A percentile compares a stretch with the other conserved stretches of the same genome.
Conservation (phyloP, 2,888 invertebrate genomes). For the Drosophila meridionalis region DNA sequence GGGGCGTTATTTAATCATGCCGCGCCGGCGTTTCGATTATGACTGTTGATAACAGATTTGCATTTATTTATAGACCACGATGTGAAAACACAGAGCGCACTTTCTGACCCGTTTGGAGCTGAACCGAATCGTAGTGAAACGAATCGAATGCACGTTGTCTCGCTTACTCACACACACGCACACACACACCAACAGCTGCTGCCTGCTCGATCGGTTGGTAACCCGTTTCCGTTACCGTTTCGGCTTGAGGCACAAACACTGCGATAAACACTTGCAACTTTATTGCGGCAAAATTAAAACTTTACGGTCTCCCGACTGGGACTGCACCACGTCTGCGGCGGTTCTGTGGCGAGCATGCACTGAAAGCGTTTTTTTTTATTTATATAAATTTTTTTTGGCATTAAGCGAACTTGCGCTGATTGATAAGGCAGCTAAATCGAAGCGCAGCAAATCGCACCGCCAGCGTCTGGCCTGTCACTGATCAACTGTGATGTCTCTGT, state of each 20-base stretch:
- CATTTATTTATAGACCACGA: constrained; percentile 67
- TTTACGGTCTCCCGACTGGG: constrained; percentile 30
- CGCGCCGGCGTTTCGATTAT: constrained; percentile 61
- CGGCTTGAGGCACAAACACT: background rate
- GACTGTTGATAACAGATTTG: constrained; percentile 58
- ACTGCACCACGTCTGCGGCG: constrained; percentile 72
- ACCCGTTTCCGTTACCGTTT: constrained; percentile 10
- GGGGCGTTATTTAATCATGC: constrained; percentile 62
- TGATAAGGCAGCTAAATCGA: constrained; percentile 72
- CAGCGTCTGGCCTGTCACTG: constrained; percentile 54
- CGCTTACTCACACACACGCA: constrained; percentile 27
- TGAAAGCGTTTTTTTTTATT: constrained; percentile 54
- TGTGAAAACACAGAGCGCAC: constrained; percentile 36
- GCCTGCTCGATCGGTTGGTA: constrained; percentile 31
- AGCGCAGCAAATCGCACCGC: constrained; percentile 64
- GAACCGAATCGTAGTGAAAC: constrained; percentile 20
- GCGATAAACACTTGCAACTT: background rate
- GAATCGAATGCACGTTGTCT: background rate
- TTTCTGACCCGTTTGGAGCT: constrained; percentile 53
- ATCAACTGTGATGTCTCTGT: constrained; percentile 36
- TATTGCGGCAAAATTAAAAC: constrained; percentile 2
- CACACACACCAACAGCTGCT: constrained; percentile 27
- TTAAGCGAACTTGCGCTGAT: constrained; percentile 65
- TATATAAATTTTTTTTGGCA: constrained; percentile 67
- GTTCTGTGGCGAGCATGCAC: constrained; percentile 70